A percentile compares a stretch with the other conserved stretches of the same genome.
Conservation (phyloP, 2,113 vertebrate species). For the Symphodus melops region DNA sequence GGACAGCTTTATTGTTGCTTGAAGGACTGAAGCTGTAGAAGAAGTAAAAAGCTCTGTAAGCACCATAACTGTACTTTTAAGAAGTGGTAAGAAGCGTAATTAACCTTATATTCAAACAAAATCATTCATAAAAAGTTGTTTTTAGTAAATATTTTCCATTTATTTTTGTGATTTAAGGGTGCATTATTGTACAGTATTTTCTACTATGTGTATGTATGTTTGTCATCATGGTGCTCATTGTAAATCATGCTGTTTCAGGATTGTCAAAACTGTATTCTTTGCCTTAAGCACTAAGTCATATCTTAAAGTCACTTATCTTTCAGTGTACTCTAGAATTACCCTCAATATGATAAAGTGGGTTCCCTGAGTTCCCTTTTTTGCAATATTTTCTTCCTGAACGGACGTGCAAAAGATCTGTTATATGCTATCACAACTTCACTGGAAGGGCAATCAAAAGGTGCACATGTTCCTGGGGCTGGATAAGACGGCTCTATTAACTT, state of each 20-base stretch:
- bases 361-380: background rate
- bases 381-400: background rate
- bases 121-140: background rate
- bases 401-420: slow-evolving; percentile 15
- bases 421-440: slow-evolving; percentile 19
- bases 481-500: slow-evolving; percentile 61
- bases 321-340: background rate
- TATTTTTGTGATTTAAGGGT: too few species aligned
- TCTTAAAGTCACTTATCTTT: background rate
- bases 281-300: too few species aligned
- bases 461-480: slow-evolving; percentile 31
- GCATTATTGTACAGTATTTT: too few species aligned
- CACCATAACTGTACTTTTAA: background rate
- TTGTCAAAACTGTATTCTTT: too few species aligned
- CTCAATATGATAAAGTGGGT: background rate
- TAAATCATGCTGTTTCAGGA: too few species aligned
- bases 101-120: background rate
- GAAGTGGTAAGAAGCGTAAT: background rate
- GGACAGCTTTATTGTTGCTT: slow-evolving; percentile 26
- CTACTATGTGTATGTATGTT: too few species aligned
- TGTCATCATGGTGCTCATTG: too few species aligned
- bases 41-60: slow-evolving; percentile 18
- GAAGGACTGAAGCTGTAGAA: slow-evolving; percentile 9
- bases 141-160: too few species aligned
- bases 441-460: slow-evolving; percentile 47